Base-by-base conservation (phyloP, 2,797 vertebrate genomes). In the Thripadectes ignobilis region DNA sequence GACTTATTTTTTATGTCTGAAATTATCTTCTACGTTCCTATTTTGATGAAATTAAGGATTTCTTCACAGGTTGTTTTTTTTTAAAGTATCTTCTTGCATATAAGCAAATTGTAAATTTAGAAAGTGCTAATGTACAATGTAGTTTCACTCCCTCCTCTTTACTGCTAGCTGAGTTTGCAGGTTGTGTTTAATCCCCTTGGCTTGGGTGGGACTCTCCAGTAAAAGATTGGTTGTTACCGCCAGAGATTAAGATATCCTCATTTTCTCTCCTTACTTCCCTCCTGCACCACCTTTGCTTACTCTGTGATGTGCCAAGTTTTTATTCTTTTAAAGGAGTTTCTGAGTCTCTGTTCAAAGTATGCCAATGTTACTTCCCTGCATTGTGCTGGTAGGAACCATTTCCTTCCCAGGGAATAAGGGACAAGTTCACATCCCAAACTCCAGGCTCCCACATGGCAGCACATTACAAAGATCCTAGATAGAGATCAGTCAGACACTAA, bases 341-440 rank as follows among this genome's bases (percentile, higher is more conserved):
- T 45, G 67, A 83, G 76, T 65, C 46, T 92, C 80, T 67, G 90
- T 92, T 89, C 65, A 67, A 86, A 93, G 61, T 72, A 83, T 94
- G 93, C 93, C 95, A 95, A 0, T 71, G 67, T 41, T 85, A 91
- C 92, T 97, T 96, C 96, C 96, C 90, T 96, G 90, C 88, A 94
- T 96, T 97, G 96, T 95, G 68, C 68, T 90, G 29, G 63, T 93
- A 92, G 88, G 83, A 93, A 36, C 92, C 11, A 1, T 74, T 97
- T 96, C 96, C 94, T 96, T 96, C 95, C 95, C 68, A 8, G 65
- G 82, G 63, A 93, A 82, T 92, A 59, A 92, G 85, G 85, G 85
- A 72, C 65, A 9, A 92, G 54, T 90, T 92, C 94, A 82, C 49
- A 91, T 96, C 83, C 93, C 95, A 87, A 85, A 85, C 57, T 90